Percentiles rank a stretch among this genome's conserved stretches.
These are phyloP conservation scores for Alfaro cultratus DNA, from an alignment of 2,797 vertebrate genomes.

Conservation along the genomic window DNA sequence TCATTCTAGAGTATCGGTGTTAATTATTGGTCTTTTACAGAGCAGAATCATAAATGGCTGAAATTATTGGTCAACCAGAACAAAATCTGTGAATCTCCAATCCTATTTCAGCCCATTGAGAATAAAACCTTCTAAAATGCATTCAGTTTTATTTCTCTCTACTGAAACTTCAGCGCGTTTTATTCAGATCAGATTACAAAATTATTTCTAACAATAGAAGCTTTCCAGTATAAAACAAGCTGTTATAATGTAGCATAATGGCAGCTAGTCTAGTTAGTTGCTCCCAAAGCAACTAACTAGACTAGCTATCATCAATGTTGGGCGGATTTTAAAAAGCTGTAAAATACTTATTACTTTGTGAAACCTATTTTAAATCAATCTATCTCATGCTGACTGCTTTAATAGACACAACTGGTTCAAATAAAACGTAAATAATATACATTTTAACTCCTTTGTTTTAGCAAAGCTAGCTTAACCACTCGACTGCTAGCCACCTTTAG, in stretches of 20 bases:
- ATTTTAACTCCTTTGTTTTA: conserved; percentile 13
- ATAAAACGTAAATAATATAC: not conserved
- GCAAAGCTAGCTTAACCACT: conserved; percentile 40
- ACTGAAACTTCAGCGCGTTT: not conserved
- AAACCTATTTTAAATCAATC: not conserved
- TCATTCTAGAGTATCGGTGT: not conserved
- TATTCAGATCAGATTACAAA: not conserved
- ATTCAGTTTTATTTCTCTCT: not conserved
- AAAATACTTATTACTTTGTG: not conserved
- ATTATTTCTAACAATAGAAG: not conserved
- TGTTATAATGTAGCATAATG: not conserved
- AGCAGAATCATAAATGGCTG: not conserved
- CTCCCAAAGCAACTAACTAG: not conserved
- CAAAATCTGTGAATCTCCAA: not conserved
- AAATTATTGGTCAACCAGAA: not conserved
- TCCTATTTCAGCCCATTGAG: not conserved
- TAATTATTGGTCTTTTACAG: not conserved
- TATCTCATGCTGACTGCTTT: accelerated
- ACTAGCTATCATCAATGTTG: not conserved
- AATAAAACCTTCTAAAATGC: not conserved
- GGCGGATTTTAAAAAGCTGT: not conserved
- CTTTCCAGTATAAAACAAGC: not conserved
- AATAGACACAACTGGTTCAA: not conserved
- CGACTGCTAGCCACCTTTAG: conserved; percentile 41
- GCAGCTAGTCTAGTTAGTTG: not conserved